Conservation (phyloP, 2,888 invertebrate genomes). For the Xylota sylvarum region DNA sequence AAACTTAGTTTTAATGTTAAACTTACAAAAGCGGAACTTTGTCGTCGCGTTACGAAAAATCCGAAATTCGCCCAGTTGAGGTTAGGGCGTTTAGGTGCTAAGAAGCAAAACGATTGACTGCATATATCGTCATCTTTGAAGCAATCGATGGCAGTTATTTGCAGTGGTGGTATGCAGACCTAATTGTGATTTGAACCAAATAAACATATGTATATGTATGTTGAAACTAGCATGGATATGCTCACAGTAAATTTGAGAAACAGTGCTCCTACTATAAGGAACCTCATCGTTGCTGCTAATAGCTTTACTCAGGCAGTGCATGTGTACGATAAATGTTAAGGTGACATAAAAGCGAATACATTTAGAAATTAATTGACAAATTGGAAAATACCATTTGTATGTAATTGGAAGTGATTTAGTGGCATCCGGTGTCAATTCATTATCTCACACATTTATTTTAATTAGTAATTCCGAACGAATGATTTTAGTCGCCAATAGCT, state of each 20-base stretch:
- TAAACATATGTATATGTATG: background rate
- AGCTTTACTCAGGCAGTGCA: background rate
- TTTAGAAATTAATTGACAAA: background rate
- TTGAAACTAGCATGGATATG: background rate
- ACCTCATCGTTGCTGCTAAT: background rate
- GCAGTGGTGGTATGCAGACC: conserved; percentile 5
- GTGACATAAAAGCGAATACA: background rate
- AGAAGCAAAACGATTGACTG: conserved; percentile 16
- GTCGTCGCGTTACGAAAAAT: background rate
- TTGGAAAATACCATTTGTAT: background rate
- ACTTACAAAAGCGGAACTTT: conserved; percentile 17
- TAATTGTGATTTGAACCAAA: background rate
- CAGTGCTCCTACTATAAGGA: background rate
- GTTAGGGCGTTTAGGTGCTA: background rate
- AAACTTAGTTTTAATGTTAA: background rate
- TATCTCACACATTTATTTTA: background rate
- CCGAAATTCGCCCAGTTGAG: conserved; percentile 24
- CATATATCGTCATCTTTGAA: background rate
- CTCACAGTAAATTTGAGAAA: background rate
- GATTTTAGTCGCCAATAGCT: too few species aligned
- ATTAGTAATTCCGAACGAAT: too few species aligned
- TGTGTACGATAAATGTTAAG: background rate
- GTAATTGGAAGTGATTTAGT: background rate
- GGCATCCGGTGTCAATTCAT: background rate
- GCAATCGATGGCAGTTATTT: conserved; percentile 38